A percentile compares a stretch with the other conserved stretches of the same genome.
phyloP scores from a whole-genome alignment of 2,888 invertebrate species.

The Chesias legatella region DNA sequence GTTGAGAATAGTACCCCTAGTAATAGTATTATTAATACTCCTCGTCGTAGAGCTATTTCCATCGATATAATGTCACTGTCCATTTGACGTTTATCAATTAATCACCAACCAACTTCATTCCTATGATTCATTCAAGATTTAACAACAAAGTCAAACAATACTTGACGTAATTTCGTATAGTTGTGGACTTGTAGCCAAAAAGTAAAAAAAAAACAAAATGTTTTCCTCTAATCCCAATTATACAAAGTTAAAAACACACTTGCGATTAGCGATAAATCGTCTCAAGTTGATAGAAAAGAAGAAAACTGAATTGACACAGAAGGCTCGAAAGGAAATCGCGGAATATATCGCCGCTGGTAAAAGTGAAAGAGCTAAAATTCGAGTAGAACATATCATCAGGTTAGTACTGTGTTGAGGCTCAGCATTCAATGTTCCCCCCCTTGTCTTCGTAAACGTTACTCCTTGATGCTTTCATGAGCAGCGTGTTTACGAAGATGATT shows the following conservation, averaged over 20 bases:
- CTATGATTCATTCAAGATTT: too few relatives aligned
- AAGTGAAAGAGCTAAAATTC: slow-evolving; percentile 94
- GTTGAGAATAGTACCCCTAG: too few relatives aligned
- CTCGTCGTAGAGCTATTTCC: too few relatives aligned
- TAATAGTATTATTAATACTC: too few relatives aligned
- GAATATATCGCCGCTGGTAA: slow-evolving; percentile 95
- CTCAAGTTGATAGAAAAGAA: slow-evolving; percentile 97
- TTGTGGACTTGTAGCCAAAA: slow-evolving; percentile 9
- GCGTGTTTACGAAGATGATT: too few relatives aligned
- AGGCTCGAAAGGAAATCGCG: slow-evolving; percentile 97
- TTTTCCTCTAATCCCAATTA: slow-evolving; percentile 96
- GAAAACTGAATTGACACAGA: slow-evolving; percentile 97
- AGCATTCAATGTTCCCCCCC: too few relatives aligned
- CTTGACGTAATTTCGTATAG: not conserved
- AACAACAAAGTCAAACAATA: not conserved
- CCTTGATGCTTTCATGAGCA: too few relatives aligned
- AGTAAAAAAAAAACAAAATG: slow-evolving; percentile 76
- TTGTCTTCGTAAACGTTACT: too few relatives aligned
- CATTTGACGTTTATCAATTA: too few relatives aligned
- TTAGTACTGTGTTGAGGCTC: slow-evolving; percentile 37
- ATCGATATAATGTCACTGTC: too few relatives aligned
- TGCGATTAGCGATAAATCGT: slow-evolving; percentile 95
- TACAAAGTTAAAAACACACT: slow-evolving; percentile 96
- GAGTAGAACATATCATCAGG: slow-evolving; percentile 98
- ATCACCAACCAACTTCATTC: too few relatives aligned